A percentile compares a stretch with the other conserved stretches of the same genome.
phyloP scores from a whole-genome alignment of 2,797 vertebrate genomes.

The Adelosebastes latens region DNA sequence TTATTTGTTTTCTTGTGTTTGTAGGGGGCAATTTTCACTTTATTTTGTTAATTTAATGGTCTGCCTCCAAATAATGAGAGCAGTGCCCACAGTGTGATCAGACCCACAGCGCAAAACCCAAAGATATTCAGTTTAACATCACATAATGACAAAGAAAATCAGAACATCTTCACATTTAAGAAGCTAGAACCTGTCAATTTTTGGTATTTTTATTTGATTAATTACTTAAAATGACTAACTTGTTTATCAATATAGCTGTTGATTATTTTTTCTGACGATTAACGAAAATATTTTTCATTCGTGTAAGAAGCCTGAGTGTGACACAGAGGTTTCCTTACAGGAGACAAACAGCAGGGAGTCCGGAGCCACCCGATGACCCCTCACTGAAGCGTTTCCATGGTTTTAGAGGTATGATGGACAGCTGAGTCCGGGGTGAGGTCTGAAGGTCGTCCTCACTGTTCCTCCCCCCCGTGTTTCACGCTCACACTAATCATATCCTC shows the following conservation, averaged over 20 bases:
- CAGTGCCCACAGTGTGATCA: neutral
- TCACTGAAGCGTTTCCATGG: constrained; percentile 38
- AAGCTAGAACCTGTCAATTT: neutral
- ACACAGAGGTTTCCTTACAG: neutral
- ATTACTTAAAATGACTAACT: neutral
- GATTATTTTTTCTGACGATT: neutral
- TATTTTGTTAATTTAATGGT: too few relatives aligned
- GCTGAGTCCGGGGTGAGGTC: constrained; percentile 40
- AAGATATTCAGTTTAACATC: neutral
- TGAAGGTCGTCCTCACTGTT: constrained; percentile 45
- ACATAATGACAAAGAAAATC: neutral
- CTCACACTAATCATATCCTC: constrained; percentile 56
- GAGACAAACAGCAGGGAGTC: neutral
- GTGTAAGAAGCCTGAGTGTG: neutral
- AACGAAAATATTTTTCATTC: neutral
- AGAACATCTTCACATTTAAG: neutral
- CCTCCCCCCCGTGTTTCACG: constrained; percentile 12
- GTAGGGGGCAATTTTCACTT: too few relatives aligned
- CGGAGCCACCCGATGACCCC: neutral
- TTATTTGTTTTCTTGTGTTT: neutral
- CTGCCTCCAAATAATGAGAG: too few relatives aligned
- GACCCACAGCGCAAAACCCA: neutral
- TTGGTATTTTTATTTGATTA: neutral
- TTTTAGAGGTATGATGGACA: constrained; percentile 56
- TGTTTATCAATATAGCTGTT: neutral